These are phyloP conservation scores for Morpho deidamia DNA, from an alignment of 2,888 invertebrate species.

Conservation along the genomic window DNA sequence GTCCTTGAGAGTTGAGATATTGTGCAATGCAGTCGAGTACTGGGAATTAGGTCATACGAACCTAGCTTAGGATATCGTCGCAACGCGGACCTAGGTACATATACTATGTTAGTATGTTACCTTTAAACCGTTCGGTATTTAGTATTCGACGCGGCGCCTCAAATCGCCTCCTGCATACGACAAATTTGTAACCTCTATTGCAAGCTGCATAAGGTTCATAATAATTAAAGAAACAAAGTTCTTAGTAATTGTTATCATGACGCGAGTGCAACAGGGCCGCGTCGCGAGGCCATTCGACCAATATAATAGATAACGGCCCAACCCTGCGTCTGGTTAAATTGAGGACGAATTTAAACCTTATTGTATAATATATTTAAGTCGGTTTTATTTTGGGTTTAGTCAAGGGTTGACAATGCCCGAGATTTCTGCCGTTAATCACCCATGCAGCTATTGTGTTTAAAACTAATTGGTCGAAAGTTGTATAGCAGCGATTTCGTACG, in stretches of 20 bases:
- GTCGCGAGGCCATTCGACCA: constrained; percentile 43
- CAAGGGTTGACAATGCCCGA: constrained; percentile 24
- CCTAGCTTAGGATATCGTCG: constrained; percentile 26
- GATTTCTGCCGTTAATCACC: constrained; percentile 24
- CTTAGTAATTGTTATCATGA: constrained; percentile 64
- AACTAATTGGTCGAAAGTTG: constrained; percentile 13
- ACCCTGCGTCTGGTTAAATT: constrained; percentile 40
- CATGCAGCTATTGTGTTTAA: constrained; percentile 13
- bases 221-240: constrained; percentile 41
- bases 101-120: constrained; percentile 27
- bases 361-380: not conserved
- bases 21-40: constrained; percentile 28
- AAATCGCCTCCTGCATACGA: constrained; percentile 13
- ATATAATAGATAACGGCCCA: constrained; percentile 56
- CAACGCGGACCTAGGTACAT: constrained; percentile 20
- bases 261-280: constrained; percentile 44
- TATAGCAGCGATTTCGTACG: constrained; percentile 7
- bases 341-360: constrained; percentile 19
- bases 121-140: constrained; percentile 29
- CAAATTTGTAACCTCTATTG: constrained; percentile 8
- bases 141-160: constrained; percentile 27
- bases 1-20: constrained; percentile 25
- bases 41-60: constrained; percentile 27
- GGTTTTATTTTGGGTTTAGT: constrained; percentile 2
- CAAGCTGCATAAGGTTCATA: constrained; percentile 7